Evolutionary conservation across 2,888 invertebrate species (phyloP).

Genomic region (Gerris lacustris): DNA sequence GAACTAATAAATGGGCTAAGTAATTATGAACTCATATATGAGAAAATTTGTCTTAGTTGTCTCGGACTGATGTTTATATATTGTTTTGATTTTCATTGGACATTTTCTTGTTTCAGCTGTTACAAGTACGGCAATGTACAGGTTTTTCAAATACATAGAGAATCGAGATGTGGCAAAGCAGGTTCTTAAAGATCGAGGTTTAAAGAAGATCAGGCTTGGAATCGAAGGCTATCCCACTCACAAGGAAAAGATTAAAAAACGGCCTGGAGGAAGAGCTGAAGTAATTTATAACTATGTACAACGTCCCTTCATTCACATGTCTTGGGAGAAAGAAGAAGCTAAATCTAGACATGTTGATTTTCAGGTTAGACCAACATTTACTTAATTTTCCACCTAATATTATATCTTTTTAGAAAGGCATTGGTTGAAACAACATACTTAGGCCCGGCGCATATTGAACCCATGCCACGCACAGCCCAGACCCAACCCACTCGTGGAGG

Average conservation of each 20-base stretch:
- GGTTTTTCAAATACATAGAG: slow-evolving; percentile 99
- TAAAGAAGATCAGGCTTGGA: slow-evolving; percentile 96
- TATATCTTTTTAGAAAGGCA: too few species aligned
- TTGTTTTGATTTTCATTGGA: too few species aligned
- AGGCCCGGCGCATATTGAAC: too few species aligned
- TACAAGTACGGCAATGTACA: slow-evolving; percentile 85
- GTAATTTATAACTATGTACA: slow-evolving; percentile 99
- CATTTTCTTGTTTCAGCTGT: slow-evolving; percentile 52
- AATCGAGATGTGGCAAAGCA: slow-evolving; percentile 98
- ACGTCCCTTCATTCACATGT: slow-evolving; percentile 96
- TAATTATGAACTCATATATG: too few species aligned
- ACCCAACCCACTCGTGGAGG: too few species aligned
- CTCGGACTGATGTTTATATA: too few species aligned
- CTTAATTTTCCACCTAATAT: too few species aligned
- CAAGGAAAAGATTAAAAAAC: slow-evolving; percentile 93
- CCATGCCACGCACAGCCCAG: too few species aligned
- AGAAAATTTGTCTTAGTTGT: too few species aligned
- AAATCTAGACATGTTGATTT: slow-evolving; percentile 98
- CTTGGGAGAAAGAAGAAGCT: slow-evolving; percentile 99
- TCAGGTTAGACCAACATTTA: slow-evolving; percentile 34
- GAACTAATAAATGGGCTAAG: too few species aligned
- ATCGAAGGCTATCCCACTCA: slow-evolving; percentile 99
- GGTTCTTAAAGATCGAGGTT: slow-evolving; percentile 93
- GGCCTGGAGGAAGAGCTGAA: slow-evolving; percentile 89
- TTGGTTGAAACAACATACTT: too few species aligned